Evolutionary conservation across 2,888 invertebrate species (phyloP).

Genomic region (Hemistola chrysoprasaria): DNA sequence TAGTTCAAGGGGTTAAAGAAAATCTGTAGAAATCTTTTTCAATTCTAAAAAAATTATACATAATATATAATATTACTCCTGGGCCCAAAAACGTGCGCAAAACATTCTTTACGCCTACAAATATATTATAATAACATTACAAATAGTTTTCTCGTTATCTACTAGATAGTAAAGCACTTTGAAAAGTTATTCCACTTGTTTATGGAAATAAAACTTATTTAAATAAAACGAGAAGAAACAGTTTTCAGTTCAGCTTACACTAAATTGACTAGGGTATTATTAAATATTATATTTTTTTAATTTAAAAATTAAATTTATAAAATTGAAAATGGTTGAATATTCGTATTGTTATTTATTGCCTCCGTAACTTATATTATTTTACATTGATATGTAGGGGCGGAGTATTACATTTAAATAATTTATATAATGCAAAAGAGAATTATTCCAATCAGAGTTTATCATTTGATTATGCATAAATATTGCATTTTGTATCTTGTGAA

Average conservation of each 20-base stretch:
- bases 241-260: constrained; percentile 52
- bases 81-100: constrained; percentile 55
- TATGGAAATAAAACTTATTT: constrained; percentile 43
- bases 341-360: constrained; percentile 63
- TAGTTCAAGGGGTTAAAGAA: too few species aligned
- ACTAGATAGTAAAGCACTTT: constrained; percentile 82
- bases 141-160: constrained; percentile 73
- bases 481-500: too few species aligned
- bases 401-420: constrained; percentile 49
- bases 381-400: constrained; percentile 73
- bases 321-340: constrained; percentile 21
- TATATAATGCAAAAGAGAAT: not conserved
- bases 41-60: not conserved
- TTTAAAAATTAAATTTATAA: not conserved
- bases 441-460: too few species aligned
- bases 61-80: constrained; percentile 2
- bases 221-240: constrained; percentile 18
- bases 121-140: constrained; percentile 73
- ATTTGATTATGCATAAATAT: too few species aligned
- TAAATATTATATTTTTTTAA: constrained; percentile 20
- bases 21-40: too few species aligned
- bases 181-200: constrained; percentile 68
- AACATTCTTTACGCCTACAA: constrained; percentile 70
- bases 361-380: constrained; percentile 51
- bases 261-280: constrained; percentile 72